These are phyloP conservation scores for Cryptoblepharus egeriae DNA, from an alignment of 2,797 vertebrate genomes.

Conservation along the genomic window DNA sequence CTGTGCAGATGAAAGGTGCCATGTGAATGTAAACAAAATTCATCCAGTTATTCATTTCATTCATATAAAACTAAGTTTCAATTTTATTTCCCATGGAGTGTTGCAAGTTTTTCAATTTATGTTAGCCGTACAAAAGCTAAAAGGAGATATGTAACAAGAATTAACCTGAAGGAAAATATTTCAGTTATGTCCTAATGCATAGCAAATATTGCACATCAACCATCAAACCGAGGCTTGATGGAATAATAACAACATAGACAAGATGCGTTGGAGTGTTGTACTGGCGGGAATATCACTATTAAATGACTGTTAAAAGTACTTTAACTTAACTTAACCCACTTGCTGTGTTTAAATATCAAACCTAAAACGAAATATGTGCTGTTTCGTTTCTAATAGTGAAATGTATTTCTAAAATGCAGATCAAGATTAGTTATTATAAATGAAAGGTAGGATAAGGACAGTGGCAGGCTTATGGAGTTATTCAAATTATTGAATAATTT, in stretches of 20 bases:
- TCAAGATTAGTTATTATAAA: conserved; percentile 4
- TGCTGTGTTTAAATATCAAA: conserved; percentile 7
- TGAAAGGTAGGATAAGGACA: background rate
- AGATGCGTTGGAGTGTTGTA: background rate
- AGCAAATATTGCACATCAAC: background rate
- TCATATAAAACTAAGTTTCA: conserved; percentile 42
- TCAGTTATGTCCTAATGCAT: conserved; percentile 6
- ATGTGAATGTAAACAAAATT: conserved; percentile 39
- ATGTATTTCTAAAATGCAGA: background rate
- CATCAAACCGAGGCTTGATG: background rate
- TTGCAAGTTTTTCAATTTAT: conserved; percentile 43
- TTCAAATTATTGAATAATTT: background rate
- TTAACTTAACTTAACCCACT: background rate
- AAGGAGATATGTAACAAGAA: conserved; percentile 68
- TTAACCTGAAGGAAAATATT: conserved; percentile 41
- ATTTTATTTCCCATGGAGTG: conserved; percentile 43
- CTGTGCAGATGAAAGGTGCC: conserved; percentile 61
- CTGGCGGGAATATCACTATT: background rate
- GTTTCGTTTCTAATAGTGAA: conserved; percentile 23
- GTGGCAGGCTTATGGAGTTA: background rate
- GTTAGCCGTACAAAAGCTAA: conserved; percentile 28
- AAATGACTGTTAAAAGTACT: conserved; percentile 5
- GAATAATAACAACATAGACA: background rate
- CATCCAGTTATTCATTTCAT: conserved; percentile 33
- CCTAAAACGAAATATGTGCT: background rate